Percentiles rank a stretch among this genome's conserved stretches.
Conservation (phyloP, 2,113 vertebrate genomes). For the Gymnogyps californianus region DNA sequence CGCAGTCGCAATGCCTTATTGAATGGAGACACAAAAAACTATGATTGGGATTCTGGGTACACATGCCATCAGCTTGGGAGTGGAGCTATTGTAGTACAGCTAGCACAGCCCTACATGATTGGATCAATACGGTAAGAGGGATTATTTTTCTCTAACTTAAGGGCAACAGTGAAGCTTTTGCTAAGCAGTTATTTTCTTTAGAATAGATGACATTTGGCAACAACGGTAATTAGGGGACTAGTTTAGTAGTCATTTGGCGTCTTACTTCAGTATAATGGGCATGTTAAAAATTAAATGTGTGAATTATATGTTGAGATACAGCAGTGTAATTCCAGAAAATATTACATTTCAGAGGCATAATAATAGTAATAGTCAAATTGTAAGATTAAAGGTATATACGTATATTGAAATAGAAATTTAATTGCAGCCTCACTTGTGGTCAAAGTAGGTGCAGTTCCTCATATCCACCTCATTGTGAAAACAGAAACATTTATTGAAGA, state of each 20-base stretch:
- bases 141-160: slow-evolving; percentile 17
- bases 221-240: background rate
- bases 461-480: background rate
- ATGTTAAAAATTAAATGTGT: background rate
- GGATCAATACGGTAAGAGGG: slow-evolving; percentile 83
- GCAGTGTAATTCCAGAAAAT: background rate
- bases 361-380: background rate
- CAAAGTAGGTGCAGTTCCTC: background rate
- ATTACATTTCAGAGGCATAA: background rate
- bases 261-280: background rate
- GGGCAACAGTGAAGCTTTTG: background rate
- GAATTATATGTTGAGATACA: background rate
- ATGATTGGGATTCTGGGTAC: slow-evolving; percentile 98
- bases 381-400: background rate
- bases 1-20: slow-evolving; percentile 93
- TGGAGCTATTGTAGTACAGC: slow-evolving; percentile 93
- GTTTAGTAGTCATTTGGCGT: background rate
- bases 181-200: background rate
- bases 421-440: background rate
- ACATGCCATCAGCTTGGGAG: slow-evolving; percentile 97
- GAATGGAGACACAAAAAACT: slow-evolving; percentile 96
- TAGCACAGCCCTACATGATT: slow-evolving; percentile 93
- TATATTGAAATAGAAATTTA: background rate
- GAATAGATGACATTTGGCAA: background rate
- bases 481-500: background rate